Conservation (phyloP, 2,113 vertebrate species). For the Vireo altiloquus region DNA sequence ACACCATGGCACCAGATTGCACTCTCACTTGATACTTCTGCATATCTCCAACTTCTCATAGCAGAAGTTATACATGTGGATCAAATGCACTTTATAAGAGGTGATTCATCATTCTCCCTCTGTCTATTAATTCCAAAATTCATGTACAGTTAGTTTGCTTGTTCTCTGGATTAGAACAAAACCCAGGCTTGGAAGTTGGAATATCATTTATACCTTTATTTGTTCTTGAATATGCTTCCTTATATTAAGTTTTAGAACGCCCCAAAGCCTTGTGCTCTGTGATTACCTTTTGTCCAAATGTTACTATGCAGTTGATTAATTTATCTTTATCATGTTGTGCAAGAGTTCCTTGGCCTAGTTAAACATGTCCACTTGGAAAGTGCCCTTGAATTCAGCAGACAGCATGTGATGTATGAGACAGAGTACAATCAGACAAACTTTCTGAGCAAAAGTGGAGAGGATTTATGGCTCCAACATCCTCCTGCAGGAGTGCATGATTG, state of each 20-base stretch:
- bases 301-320: neutral
- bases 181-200: neutral
- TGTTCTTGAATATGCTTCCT: neutral
- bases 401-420: neutral
- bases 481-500: neutral
- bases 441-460: neutral
- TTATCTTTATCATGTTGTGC: neutral
- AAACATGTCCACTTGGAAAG: neutral
- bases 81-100: neutral
- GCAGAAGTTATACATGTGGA: neutral
- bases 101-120: neutral
- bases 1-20: too few relatives aligned
- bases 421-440: neutral
- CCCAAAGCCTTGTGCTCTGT: neutral
- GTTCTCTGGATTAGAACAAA: neutral
- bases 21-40: neutral
- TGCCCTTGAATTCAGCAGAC: neutral
- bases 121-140: neutral
- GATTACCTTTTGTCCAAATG: neutral
- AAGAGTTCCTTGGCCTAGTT: neutral
- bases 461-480: neutral
- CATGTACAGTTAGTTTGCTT: neutral
- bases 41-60: neutral
- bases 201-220: neutral
- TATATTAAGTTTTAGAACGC: neutral